Conservation (phyloP, 2,888 invertebrate species). For the Hanleya hanleyi region DNA sequence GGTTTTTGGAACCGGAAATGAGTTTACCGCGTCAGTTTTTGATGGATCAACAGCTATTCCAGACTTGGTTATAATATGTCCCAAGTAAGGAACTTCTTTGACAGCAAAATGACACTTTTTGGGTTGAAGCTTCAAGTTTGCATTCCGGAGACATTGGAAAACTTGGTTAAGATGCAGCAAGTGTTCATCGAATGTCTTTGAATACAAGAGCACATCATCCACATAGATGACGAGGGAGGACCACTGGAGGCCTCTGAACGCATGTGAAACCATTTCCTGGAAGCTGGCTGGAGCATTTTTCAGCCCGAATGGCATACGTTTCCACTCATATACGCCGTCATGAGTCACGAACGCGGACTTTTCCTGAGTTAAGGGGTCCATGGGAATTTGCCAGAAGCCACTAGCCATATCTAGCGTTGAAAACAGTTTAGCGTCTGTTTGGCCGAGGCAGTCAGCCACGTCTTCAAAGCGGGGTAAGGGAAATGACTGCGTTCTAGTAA, state of each 20-base stretch:
- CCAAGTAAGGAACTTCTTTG: slow-evolving; percentile 20
- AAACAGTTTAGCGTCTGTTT: slow-evolving; percentile 1
- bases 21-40: slow-evolving; percentile 14
- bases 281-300: slow-evolving; percentile 14
- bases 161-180: slow-evolving; percentile 16
- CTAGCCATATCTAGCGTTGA: not conserved
- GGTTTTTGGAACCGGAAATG: slow-evolving; percentile 19
- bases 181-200: slow-evolving; percentile 12
- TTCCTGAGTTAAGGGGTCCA: slow-evolving; percentile 2
- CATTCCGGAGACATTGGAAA: slow-evolving; percentile 8
- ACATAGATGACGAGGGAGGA: slow-evolving; percentile 19
- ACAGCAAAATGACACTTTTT: slow-evolving; percentile 24
- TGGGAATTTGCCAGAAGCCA: slow-evolving; percentile 9
- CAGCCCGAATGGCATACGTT: slow-evolving; percentile 19
- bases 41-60: slow-evolving; percentile 15
- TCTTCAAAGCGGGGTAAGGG: slow-evolving; percentile 12
- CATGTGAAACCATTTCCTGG: slow-evolving; percentile 11
- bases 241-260: slow-evolving; percentile 23
- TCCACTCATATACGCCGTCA: slow-evolving; percentile 9
- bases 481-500: not conserved
- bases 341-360: slow-evolving; percentile 18
- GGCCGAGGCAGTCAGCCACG: slow-evolving; percentile 9
- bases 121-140: slow-evolving; percentile 19
- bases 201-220: slow-evolving; percentile 27
- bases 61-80: slow-evolving; percentile 22